phyloP scores from a whole-genome alignment of 2,797 vertebrate species.

The Rhodeus uyekii region DNA sequence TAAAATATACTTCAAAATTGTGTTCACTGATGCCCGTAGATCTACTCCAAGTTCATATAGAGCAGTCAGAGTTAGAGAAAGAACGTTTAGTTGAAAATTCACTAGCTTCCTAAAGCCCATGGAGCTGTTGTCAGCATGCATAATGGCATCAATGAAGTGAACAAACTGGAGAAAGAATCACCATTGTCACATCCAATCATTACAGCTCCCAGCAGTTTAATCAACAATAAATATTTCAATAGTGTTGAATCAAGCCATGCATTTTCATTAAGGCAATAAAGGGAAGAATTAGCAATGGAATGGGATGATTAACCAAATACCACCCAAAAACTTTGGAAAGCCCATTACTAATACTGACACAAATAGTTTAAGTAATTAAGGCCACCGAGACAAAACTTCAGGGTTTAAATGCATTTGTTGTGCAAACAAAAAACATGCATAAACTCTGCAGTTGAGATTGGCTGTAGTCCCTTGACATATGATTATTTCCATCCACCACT shows the following conservation, averaged over 20 bases:
- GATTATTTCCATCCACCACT: constrained; percentile 18
- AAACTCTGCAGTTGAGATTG: neutral
- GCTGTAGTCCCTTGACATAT: neutral
- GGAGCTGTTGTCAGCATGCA: too few species aligned
- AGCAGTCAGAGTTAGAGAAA: constrained; percentile 52
- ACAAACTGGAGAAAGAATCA: constrained; percentile 64
- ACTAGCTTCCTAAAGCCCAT: constrained; percentile 48
- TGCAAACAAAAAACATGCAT: neutral
- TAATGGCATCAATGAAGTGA: constrained; percentile 56
- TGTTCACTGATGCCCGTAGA: neutral
- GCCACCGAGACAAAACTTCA: neutral
- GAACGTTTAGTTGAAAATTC: constrained; percentile 53
- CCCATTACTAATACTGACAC: neutral
- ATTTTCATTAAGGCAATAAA: neutral
- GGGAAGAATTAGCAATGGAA: neutral
- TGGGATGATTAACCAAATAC: neutral
- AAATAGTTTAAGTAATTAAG: neutral
- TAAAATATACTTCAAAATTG: neutral
- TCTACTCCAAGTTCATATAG: constrained; percentile 23
- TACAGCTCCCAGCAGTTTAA: neutral
- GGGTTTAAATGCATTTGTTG: neutral
- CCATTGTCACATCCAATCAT: constrained; percentile 33
- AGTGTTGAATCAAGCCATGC: neutral
- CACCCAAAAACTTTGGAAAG: neutral
- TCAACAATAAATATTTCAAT: neutral